These are phyloP conservation scores for Eustalomyia histrio DNA, from an alignment of 2,888 invertebrate genomes.

Conservation along the genomic window DNA sequence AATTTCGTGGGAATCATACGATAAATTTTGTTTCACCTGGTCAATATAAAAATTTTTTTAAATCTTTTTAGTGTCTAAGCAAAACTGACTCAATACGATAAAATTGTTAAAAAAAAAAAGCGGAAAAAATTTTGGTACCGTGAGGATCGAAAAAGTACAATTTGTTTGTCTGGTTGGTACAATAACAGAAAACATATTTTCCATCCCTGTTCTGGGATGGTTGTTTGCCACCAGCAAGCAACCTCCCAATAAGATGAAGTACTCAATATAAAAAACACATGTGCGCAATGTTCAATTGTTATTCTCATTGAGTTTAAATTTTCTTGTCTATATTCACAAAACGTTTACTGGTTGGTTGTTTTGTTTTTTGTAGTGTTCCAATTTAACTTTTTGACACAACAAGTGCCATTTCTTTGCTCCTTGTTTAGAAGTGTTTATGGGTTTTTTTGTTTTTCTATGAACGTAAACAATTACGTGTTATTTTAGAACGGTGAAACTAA, in stretches of 20 bases:
- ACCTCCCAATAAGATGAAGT: constrained; percentile 17
- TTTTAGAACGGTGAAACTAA: constrained; percentile 1
- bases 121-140: no score
- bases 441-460: background rate
- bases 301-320: constrained; percentile 53
- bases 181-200: no score
- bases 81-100: no score
- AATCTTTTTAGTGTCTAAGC: no score
- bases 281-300: constrained; percentile 46
- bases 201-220: no score
- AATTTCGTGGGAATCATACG: no score
- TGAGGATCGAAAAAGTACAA: no score
- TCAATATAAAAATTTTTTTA: no score
- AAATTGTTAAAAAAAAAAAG: no score
- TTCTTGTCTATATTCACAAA: constrained; percentile 14
- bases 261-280: constrained; percentile 16
- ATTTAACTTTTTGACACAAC: constrained; percentile 22
- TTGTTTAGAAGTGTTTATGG: constrained; percentile 29
- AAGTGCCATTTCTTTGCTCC: constrained; percentile 39
- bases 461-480: constrained; percentile 23
- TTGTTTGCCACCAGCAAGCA: no score
- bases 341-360: constrained; percentile 48
- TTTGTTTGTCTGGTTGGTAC: no score
- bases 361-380: background rate
- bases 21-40: no score